These are phyloP conservation scores for Phalloptychus januarius DNA, from an alignment of 2,797 vertebrate genomes.

Conservation along the genomic window DNA sequence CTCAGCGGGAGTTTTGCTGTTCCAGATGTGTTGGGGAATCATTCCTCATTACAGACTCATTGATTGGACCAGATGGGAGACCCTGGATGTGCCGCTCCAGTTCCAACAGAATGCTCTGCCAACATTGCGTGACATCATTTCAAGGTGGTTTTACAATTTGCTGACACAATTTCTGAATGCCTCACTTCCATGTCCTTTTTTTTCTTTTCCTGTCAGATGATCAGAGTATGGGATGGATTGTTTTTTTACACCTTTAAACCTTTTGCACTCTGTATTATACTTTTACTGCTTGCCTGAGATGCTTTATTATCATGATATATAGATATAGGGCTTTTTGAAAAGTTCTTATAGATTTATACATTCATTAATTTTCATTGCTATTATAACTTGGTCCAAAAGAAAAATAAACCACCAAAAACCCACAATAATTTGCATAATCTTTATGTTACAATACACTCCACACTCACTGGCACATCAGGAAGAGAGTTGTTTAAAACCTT, in stretches of 20 bases:
- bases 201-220: not conserved
- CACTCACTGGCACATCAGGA: not conserved
- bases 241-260: not conserved
- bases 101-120: not conserved
- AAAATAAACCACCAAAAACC: not conserved
- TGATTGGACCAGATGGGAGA: not conserved
- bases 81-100: not conserved
- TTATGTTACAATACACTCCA: not conserved
- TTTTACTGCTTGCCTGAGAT: not conserved
- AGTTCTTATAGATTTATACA: not conserved
- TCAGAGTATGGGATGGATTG: not conserved
- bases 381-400: not conserved
- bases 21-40: not conserved
- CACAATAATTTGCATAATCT: not conserved
- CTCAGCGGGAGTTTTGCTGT: slow-evolving; percentile 6
- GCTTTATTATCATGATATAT: not conserved
- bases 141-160: not conserved
- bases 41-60: not conserved
- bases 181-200: not conserved
- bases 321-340: not conserved
- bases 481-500: not conserved
- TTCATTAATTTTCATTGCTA: not conserved
- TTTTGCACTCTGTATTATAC: not conserved
- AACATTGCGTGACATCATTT: not conserved
- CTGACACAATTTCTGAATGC: not conserved